Evolutionary conservation across 2,888 invertebrate species (phyloP), one percentile per base, ranked within the genome.

Genomic region (Pteria penguin): DNA sequence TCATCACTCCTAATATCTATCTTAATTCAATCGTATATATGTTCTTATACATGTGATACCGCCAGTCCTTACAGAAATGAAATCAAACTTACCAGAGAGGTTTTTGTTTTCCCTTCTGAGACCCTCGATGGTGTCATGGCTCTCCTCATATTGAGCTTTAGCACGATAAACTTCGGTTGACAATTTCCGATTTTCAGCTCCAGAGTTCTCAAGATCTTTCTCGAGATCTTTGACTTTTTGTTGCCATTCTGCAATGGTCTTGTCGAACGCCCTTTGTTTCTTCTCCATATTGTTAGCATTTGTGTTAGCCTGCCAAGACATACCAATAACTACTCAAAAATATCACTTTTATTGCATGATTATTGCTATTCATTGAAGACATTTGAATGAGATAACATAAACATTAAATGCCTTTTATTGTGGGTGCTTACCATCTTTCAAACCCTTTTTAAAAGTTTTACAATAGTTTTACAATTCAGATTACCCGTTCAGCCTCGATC

Each of bases 251-350:
- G 97, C 96, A 93, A 99, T 97, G 94, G 98, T 98, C 94, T 98
- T 98, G 95, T 99, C 99, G 95, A 99, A 99, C 87, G 97, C 97
- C 94, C 98, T 98, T 94, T 99, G 98, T 94, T 98, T 99, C 97
- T 99, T 99, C 94, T 99, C 99, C 91, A 98, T 96, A 84, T 97
- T 89, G 76, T 90, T 97, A 93, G 98, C 98, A 92, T 84, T 86
- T 69, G 86, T 84, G 72, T 82, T 88, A 33, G 89, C 79, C 85
- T 84, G n/a, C n/a, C n/a, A n/a, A n/a, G n/a, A n/a, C n/a, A n/a
- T n/a, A n/a, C n/a, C n/a, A n/a, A n/a, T n/a, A n/a, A n/a, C n/a
- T n/a, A n/a, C n/a, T n/a, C n/a, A n/a, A n/a, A n/a, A n/a, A n/a
- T n/a, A n/a, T n/a, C n/a, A n/a, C n/a, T n/a, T n/a, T n/a, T n/a